phyloP scores from a whole-genome alignment of 2,113 vertebrate species.

The Heterochromis multidens region DNA sequence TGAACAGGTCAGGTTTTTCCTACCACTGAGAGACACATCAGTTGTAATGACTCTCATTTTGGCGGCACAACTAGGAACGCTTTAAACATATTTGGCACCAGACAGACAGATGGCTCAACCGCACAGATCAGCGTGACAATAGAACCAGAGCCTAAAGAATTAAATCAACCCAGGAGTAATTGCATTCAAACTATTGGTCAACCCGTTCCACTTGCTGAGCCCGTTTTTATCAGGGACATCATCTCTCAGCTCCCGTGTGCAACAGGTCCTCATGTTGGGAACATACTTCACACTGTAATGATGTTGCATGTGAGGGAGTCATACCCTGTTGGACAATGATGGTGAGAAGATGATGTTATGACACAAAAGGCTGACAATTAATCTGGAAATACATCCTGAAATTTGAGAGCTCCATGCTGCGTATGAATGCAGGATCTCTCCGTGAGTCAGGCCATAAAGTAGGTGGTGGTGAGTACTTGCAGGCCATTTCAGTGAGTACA shows the following conservation, averaged over 20 bases:
- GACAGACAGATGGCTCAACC: conserved; percentile 47
- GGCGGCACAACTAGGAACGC: conserved; percentile 3
- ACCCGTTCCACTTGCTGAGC: conserved; percentile 29
- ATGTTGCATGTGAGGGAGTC: background rate
- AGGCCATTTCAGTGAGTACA: background rate
- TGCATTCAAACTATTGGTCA: conserved; percentile 42
- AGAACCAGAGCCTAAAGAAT: conserved; percentile 52
- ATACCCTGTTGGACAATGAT: background rate
- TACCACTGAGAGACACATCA: conserved; percentile 26
- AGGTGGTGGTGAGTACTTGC: background rate
- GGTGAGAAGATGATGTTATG: background rate
- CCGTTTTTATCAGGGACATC: conserved; percentile 30
- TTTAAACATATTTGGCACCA: conserved; percentile 52
- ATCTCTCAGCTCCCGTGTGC: conserved; percentile 18
- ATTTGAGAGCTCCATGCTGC: background rate
- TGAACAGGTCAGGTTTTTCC: conserved; percentile 10
- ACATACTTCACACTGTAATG: conserved; percentile 1
- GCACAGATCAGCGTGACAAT: conserved; percentile 37
- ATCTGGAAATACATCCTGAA: background rate
- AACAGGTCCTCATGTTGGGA: conserved; percentile 17
- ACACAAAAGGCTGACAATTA: background rate
- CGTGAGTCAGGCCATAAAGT: background rate
- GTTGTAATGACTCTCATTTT: conserved; percentile 27
- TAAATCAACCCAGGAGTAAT: conserved; percentile 56
- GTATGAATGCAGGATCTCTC: background rate